Base-by-base conservation (phyloP, 2,888 invertebrate species). In the Caenorhabditis sp. region DNA sequence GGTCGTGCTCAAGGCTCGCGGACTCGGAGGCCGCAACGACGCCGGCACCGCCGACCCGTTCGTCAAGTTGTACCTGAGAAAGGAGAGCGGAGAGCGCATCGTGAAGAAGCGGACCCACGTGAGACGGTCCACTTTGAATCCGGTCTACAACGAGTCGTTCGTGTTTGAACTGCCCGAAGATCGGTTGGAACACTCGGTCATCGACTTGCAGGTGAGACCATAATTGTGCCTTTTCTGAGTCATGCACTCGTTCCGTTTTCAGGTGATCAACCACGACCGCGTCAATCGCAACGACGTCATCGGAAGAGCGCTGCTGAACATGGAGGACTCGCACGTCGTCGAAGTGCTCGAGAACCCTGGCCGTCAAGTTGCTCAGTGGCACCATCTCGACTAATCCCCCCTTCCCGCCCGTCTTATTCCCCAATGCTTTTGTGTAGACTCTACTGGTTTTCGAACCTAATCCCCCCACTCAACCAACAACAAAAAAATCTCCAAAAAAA, bases 41-140 rank as follows among this genome's bases (percentile, higher is more conserved):
- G 75, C 80, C 13, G 80, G 81, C 39, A 79, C 79, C 35, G 79
- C 79, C 90, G 98, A 99, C 92, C 98, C 98, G 70, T 96, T 93
- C 91, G 97, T 98, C 53, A 99, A 99, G 91, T 95, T 99, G 90
- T 98, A 98, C 91, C 92, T 96, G 62, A 96, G 94, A 91, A 96
- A 98, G 91, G 81, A 79, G 41, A 62, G 43, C 22, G 95, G 95
- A n/a, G 96, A 97, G 90, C 93, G 97, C 81, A 95, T 98, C 87
- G 95, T 96, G 53, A 99, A 98, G 92, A 97, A 97, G 92, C 97
- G 98, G 92, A 98, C 98, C 0, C 97, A 97, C 90, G 96, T 98
- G 53, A 39, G 78, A 30, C 41, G 83, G 26, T 70, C 74, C 39
- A 98, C 98, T 0, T 92, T 96, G 85, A 96, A 95, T 91, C 99